Evolutionary conservation across 2,888 invertebrate species (phyloP), one percentile per base, ranked within the genome.

Genomic region (Dasypogon diadema): DNA sequence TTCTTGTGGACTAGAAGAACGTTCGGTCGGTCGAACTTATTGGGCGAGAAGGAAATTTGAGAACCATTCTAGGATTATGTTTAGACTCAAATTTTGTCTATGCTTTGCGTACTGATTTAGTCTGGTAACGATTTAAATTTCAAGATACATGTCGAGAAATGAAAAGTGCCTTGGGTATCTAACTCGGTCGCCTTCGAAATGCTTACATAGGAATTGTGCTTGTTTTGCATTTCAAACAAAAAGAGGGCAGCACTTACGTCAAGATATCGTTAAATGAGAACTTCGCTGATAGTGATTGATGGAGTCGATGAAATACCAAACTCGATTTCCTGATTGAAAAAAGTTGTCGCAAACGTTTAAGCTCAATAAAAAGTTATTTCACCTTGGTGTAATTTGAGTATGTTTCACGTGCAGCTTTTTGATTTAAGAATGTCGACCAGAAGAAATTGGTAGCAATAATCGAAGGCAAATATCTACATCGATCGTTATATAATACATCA

Each of bases 361-460:
- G n/a, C 42, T 42, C 42, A 42, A 42, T 42, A 12, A 12, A 42
- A 12, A 42, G 42, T 42, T 42, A 42, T 12, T 42, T 42, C 42
- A 42, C 42, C 42, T 42, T 42, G 42, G 10, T 42, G 42, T 42
- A 42, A 42, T 2, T 42, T 42, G 42, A 42, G 42, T 12, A 42
- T 42, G 12, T 42, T 30, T n/a, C 60, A 60, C 60, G 42, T 60
- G 60, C n/a, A 12, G 18, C 37, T 4, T 18, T 34, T 37, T 16
- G 8, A 8, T 30, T 2, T 58, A 30, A 12, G 12, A 60, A 60
- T 60, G 37, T 34, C 8, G 42, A 37, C 37, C 37, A 14, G 21
- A 16, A 18, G 37, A 60, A 60, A 21, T 60, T 60, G 30, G 24
- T 58, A 30, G 30, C 58, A 58, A 58, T 58, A 58, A 18, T 55